Evolutionary conservation across 2,113 vertebrate genomes (phyloP), one percentile per base, ranked within the genome.

Genomic region (Halcyon senegalensis): DNA sequence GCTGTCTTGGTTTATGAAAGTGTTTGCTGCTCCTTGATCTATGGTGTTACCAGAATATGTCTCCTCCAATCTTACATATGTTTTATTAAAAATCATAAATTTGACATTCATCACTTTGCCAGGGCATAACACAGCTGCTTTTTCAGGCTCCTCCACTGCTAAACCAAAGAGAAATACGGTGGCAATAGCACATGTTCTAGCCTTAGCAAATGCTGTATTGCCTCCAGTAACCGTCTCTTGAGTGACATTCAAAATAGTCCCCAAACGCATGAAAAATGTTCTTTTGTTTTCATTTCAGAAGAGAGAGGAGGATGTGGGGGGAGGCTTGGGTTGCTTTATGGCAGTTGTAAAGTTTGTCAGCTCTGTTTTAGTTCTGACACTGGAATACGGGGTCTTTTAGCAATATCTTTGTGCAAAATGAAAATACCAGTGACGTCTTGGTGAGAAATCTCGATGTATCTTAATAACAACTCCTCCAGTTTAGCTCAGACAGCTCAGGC

Each of bases 51-150:
- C 68, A 73, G 92, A 35, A 46, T 43, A 44, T 56, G 87, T 89
- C 62, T 90, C 19, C 41, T 86, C 51, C 72, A 44, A 2, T 81
- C 83, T 93, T 64, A 56, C 78, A 20, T 55, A 43, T 55, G 76
- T 66, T 92, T 86, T 94, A 95, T 93, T 94, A 90, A 86, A 90
- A 89, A 75, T 68, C 17, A 44, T 63, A 67, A 60, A 55, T 20
- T 51, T 85, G 78, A 48, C 82, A 91, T 87, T 88, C 58, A 89
- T 95, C 84, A 69, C 28, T 89, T 66, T 79, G 58, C 66, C 46
- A 88, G 64, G 15, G 15, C 43, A 13, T 30, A 41, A 28, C 59
- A 28, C 5, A 50, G 48, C 77, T 91, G 7, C 63, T 68, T 51
- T 30, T 69, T 64, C 55, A 41, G n/a, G 33, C 62, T 37, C 41